Conservation (phyloP, 2,113 vertebrate species). For the Paramisgurnus dabryanus region DNA sequence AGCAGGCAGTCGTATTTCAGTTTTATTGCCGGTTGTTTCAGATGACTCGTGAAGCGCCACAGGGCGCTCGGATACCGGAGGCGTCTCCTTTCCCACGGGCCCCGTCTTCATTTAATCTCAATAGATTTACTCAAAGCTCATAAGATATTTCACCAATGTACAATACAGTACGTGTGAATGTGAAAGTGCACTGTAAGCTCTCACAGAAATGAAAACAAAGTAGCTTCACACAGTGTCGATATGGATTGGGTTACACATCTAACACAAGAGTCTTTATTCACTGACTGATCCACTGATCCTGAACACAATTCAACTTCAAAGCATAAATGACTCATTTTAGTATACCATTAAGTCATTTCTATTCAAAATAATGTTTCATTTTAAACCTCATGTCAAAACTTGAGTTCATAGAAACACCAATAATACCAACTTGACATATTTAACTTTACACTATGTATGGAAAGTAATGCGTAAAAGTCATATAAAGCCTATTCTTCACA, state of each 20-base stretch:
- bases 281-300: too few species aligned
- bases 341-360: too few species aligned
- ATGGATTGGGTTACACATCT: neutral
- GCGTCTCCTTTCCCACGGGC: neutral
- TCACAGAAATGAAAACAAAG: neutral
- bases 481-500: too few species aligned
- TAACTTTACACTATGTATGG: too few species aligned
- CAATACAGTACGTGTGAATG: neutral
- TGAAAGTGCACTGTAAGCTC: neutral
- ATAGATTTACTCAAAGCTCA: neutral
- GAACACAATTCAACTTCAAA: too few species aligned
- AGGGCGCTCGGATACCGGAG: neutral
- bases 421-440: too few species aligned
- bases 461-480: too few species aligned
- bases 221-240: neutral
- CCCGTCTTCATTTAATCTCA: neutral
- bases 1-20: neutral
- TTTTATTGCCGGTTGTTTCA: neutral
- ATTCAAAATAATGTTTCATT: too few species aligned
- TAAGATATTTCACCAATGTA: neutral
- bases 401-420: too few species aligned
- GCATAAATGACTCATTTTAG: too few species aligned
- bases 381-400: too few species aligned
- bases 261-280: neutral
- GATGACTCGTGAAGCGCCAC: neutral